A percentile compares a stretch with the other conserved stretches of the same genome.
Evolutionary conservation across 1,140 invertebrate genomes (phyloP).

Genomic region (Drosophila kepulauana): DNA sequence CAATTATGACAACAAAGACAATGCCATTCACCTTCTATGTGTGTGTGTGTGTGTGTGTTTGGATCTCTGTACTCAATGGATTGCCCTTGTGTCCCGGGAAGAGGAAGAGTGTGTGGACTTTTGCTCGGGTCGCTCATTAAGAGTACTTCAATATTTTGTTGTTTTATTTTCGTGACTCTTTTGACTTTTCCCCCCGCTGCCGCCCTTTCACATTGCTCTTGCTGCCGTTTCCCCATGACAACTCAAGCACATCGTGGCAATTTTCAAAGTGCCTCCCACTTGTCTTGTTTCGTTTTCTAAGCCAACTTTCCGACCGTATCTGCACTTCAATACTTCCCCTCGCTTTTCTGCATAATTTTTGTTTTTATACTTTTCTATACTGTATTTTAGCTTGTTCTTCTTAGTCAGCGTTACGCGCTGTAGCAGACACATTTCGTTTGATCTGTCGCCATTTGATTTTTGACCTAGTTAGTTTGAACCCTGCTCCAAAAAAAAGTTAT

Average conservation of each 20-base stretch:
- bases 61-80: conserved; percentile 17
- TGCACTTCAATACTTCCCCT: conserved; percentile 7
- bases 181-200: conserved; percentile 15
- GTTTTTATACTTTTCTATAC: conserved; percentile 7
- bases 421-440: conserved; percentile 42
- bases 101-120: conserved; percentile 10
- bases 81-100: conserved; percentile 6
- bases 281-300: not conserved
- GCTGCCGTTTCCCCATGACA: not conserved
- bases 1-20: conserved; percentile 69
- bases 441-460: conserved; percentile 56
- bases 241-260: conserved; percentile 18
- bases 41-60: conserved; percentile 13
- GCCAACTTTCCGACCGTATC: conserved; percentile 1
- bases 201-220: no score
- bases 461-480: conserved; percentile 56
- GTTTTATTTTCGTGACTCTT: conserved; percentile 37
- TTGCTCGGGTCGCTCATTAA: conserved; percentile 55
- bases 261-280: conserved; percentile 19
- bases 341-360: conserved; percentile 8
- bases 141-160: conserved; percentile 62
- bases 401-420: conserved; percentile 37
- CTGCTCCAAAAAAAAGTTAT: conserved; percentile 33
- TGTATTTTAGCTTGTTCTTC: conserved; percentile 17
- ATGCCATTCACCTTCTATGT: conserved; percentile 43